Evolutionary conservation across 2,797 vertebrate species (phyloP).

Genomic region (Thamnophis elegans): DNA sequence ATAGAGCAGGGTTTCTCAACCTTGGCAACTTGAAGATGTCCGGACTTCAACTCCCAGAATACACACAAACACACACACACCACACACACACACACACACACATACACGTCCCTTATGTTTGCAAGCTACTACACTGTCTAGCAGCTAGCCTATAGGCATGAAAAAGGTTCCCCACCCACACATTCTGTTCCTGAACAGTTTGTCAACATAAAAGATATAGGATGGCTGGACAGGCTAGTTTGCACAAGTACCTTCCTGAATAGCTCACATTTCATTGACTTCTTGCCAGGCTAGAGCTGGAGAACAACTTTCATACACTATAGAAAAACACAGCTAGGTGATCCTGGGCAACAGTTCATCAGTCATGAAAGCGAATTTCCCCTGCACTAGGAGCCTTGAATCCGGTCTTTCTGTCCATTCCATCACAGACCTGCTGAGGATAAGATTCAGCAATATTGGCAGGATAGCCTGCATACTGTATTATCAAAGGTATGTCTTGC

Average conservation of each 20-base stretch:
- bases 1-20: no score
- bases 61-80: no score
- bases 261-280: background rate
- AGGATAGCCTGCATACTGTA: background rate
- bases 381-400: no score
- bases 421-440: background rate
- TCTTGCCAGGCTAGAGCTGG: background rate
- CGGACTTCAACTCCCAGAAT: no score
- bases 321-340: background rate
- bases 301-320: background rate
- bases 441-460: background rate
- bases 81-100: no score
- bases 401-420: background rate
- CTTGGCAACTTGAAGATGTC: no score
- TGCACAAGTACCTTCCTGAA: background rate
- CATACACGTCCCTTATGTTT: background rate
- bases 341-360: no score
- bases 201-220: background rate
- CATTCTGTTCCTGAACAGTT: conserved; percentile 4
- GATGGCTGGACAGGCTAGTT: background rate
- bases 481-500: background rate
- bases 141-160: background rate
- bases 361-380: background rate
- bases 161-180: background rate
- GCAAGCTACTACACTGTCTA: background rate